These are phyloP conservation scores for Arion vulgaris DNA, from an alignment of 1,140 invertebrate genomes.

Conservation along the genomic window DNA sequence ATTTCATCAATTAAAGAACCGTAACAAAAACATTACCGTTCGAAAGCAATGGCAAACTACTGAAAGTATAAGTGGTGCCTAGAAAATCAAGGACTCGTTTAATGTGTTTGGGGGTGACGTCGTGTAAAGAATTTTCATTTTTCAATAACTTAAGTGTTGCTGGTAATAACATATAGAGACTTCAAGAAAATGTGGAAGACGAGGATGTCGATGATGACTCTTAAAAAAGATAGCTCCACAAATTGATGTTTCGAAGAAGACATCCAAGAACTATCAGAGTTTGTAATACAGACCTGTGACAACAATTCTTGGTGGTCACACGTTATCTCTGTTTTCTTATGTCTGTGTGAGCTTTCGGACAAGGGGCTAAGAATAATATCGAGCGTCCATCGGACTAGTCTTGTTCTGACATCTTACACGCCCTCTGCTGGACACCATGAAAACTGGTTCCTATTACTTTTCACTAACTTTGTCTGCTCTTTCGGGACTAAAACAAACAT, in stretches of 20 bases:
- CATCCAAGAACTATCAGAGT: neutral
- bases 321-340: neutral
- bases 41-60: too few relatives aligned
- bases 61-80: too few relatives aligned
- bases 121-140: too few relatives aligned
- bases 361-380: slow-evolving; percentile 4
- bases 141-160: too few relatives aligned
- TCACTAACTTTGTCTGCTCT: neutral
- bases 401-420: neutral
- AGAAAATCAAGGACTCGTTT: too few relatives aligned
- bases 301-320: neutral
- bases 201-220: neutral
- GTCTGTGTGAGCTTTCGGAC: neutral
- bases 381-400: neutral
- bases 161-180: too few relatives aligned
- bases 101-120: too few relatives aligned
- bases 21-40: too few relatives aligned
- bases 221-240: neutral
- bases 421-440: neutral
- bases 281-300: neutral
- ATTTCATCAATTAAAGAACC: too few relatives aligned
- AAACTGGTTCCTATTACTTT: neutral
- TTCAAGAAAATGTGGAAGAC: too few relatives aligned
- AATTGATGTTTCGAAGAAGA: neutral
- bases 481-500: neutral